These are phyloP conservation scores for Steatornis caripensis DNA, from an alignment of 2,113 vertebrate genomes.

Conservation along the genomic window DNA sequence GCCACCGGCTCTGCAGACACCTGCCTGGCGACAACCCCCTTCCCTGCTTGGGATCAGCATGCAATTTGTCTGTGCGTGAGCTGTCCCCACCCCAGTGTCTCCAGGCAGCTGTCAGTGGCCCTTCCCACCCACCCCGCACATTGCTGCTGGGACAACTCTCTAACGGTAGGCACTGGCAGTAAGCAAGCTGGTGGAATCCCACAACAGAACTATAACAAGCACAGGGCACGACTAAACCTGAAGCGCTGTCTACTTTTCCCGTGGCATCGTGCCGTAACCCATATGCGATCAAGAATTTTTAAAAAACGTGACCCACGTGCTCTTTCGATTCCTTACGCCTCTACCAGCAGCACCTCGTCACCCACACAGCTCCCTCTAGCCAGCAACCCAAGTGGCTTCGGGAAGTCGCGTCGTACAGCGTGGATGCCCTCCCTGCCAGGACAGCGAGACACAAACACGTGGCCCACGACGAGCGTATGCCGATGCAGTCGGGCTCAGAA, in stretches of 20 bases:
- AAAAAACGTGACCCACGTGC: not conserved
- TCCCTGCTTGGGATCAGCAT: not conserved
- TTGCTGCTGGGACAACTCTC: not conserved
- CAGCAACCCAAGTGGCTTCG: not conserved
- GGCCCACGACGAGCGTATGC: rapidly evolving
- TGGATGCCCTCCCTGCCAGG: not conserved
- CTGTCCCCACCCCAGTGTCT: not conserved
- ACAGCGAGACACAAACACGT: rapidly evolving
- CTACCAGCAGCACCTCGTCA: not conserved
- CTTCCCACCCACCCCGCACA: not conserved
- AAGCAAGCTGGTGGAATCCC: not conserved
- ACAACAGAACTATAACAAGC: slow-evolving; percentile 9
- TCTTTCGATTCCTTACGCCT: not conserved
- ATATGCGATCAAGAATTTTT: not conserved
- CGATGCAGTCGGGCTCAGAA: not conserved
- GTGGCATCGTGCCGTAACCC: not conserved
- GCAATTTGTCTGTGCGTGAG: not conserved
- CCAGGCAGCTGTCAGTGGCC: not conserved
- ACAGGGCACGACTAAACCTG: not conserved
- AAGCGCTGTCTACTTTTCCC: not conserved
- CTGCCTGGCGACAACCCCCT: not conserved
- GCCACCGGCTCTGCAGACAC: not conserved
- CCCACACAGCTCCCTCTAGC: not conserved
- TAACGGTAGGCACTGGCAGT: not conserved
- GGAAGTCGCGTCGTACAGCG: not conserved